Conservation (phyloP, 2,113 vertebrate species). For the Pionites leucogaster region DNA sequence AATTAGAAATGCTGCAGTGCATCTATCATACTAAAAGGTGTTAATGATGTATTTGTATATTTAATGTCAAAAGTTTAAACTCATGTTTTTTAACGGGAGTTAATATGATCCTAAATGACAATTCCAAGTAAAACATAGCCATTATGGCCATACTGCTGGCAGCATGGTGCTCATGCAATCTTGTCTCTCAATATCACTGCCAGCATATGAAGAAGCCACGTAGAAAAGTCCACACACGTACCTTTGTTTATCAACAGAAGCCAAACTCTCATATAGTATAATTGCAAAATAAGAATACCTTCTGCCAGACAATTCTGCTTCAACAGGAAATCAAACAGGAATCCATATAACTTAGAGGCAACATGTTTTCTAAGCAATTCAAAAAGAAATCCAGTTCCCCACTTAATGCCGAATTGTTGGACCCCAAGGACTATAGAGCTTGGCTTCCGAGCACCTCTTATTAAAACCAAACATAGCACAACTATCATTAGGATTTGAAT, state of each 20-base stretch:
- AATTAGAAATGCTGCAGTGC: neutral
- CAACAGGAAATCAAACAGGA: neutral
- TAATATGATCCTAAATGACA: neutral
- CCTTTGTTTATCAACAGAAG: neutral
- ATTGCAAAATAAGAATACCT: neutral
- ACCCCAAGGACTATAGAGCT: neutral
- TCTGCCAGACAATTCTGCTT: neutral
- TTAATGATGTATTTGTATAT: neutral
- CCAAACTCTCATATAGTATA: neutral
- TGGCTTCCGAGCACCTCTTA: neutral
- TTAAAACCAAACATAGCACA: neutral
- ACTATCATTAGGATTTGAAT: slow-evolving; percentile 12
- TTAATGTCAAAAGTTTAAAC: neutral
- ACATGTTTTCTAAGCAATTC: neutral
- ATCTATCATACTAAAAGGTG: neutral
- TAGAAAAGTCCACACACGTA: neutral
- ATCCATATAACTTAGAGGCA: neutral
- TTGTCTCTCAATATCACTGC: neutral
- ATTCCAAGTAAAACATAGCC: neutral
- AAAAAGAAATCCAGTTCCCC: neutral
- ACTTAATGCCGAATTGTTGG: neutral
- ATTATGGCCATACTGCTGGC: neutral
- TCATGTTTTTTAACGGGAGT: neutral
- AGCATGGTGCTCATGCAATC: rapidly evolving
- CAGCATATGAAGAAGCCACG: neutral